phyloP scores from a whole-genome alignment of 2,888 invertebrate species.

The Caenorhabditis zanzibari region DNA sequence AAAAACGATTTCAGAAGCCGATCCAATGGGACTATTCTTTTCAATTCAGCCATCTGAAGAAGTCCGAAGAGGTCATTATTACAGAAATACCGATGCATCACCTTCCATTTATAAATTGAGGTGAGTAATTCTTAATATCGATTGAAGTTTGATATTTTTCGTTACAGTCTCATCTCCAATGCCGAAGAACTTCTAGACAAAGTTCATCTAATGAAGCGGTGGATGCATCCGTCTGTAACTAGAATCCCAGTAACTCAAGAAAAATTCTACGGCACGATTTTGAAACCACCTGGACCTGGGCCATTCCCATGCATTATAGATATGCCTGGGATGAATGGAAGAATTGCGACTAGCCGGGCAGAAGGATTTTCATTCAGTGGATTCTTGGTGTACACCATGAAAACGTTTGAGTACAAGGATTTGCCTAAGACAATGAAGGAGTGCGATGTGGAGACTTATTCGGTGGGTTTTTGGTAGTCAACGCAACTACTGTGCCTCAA shows the following conservation, averaged over 20 bases:
- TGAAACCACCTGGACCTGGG: constrained; percentile 55
- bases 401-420: constrained; percentile 10
- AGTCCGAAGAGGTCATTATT: constrained; percentile 42
- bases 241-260: constrained; percentile 23
- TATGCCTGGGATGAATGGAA: constrained; percentile 28
- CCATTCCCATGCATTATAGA: constrained; percentile 67
- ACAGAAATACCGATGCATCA: constrained; percentile 6
- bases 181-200: background rate
- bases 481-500: no score
- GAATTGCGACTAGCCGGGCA: background rate
- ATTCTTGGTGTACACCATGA: constrained; percentile 54
- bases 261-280: constrained; percentile 29
- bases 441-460: constrained; percentile 46
- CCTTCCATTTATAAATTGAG: constrained; percentile 8
- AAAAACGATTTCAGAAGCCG: constrained; percentile 27
- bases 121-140: background rate
- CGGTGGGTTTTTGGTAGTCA: background rate
- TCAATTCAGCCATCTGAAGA: constrained; percentile 38
- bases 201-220: constrained; percentile 33
- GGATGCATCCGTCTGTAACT: constrained; percentile 30
- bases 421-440: constrained; percentile 20
- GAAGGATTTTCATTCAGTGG: constrained; percentile 6
- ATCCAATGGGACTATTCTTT: constrained; percentile 60
- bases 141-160: no score
- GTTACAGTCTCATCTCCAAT: background rate